Percentiles rank a stretch among this genome's conserved stretches.
phyloP scores from a whole-genome alignment of 2,888 invertebrate genomes.

The Alviniconcha strummeri region DNA sequence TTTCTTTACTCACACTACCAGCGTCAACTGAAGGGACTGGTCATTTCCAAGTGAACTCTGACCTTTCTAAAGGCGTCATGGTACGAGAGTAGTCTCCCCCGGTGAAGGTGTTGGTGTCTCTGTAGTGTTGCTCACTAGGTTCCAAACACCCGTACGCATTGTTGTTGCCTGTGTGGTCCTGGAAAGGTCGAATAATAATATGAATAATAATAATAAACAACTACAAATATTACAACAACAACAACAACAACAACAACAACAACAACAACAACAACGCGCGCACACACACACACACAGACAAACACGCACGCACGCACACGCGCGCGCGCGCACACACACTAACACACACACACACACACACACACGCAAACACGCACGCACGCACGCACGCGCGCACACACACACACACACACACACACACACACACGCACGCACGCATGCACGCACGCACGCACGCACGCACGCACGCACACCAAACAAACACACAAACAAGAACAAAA shows the following conservation, averaged over 20 bases:
- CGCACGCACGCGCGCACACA: too few relatives aligned
- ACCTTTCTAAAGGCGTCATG: slow-evolving; percentile 30
- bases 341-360: too few relatives aligned
- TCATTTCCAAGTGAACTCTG: neutral
- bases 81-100: slow-evolving; percentile 36
- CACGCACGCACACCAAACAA: too few relatives aligned
- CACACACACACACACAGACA: too few relatives aligned
- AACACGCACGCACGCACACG: too few relatives aligned
- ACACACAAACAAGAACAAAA: too few relatives aligned
- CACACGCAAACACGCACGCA: too few relatives aligned
- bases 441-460: too few relatives aligned
- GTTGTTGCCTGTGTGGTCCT: slow-evolving; percentile 41
- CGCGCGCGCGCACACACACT: too few relatives aligned
- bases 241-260: neutral
- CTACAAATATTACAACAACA: neutral
- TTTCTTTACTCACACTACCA: neutral
- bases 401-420: too few relatives aligned
- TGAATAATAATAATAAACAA: neutral
- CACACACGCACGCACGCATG: too few relatives aligned
- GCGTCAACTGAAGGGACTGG: neutral
- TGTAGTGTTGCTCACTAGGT: slow-evolving; percentile 29
- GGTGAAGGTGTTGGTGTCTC: slow-evolving; percentile 37
- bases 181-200: neutral
- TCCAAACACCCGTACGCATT: slow-evolving; percentile 41
- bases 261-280: neutral